A percentile compares a stretch with the other conserved stretches of the same genome.
phyloP scores from a whole-genome alignment of 23 tunicate genomes.

The Trididemnum miniatum region DNA sequence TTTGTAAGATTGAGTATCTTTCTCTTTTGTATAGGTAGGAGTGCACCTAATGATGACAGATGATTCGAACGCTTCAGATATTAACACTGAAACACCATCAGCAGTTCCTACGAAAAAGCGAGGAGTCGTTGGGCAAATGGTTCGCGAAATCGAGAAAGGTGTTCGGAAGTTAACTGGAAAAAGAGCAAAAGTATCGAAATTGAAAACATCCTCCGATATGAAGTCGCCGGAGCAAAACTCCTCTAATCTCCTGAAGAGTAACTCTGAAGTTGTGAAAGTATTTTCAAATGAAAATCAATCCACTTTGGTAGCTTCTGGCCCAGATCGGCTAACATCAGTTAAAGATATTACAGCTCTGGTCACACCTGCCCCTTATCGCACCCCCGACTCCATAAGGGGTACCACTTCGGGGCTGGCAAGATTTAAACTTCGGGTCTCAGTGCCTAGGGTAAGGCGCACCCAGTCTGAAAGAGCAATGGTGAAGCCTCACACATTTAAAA shows the following conservation, averaged over 20 bases:
- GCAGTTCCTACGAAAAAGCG: conserved; percentile 24
- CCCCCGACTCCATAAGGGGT: not conserved
- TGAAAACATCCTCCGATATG: not conserved
- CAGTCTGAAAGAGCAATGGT: conserved; percentile 9
- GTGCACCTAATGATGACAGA: conserved; percentile 26
- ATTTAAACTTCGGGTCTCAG: not conserved
- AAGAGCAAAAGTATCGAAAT: not conserved
- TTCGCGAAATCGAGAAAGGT: conserved; percentile 66
- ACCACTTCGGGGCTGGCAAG: not conserved
- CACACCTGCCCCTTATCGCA: conserved; percentile 8
- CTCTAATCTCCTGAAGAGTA: no score
- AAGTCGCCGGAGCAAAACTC: not conserved
- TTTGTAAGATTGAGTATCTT: not conserved
- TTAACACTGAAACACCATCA: not conserved
- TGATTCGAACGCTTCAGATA: not conserved
- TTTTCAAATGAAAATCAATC: no score
- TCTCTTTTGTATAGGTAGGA: conserved; percentile 28
- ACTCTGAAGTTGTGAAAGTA: no score
- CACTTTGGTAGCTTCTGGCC: no score
- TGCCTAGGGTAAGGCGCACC: not conserved
- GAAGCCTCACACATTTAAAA: not conserved
- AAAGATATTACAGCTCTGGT: not conserved
- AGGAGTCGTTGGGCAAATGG: conserved; percentile 58
- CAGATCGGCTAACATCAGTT: no score
- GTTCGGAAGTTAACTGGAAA: conserved; percentile 36